Evolutionary conservation across 2,888 invertebrate genomes (phyloP), one percentile per base, ranked within the genome.

Genomic region (Nymphalis urticae): DNA sequence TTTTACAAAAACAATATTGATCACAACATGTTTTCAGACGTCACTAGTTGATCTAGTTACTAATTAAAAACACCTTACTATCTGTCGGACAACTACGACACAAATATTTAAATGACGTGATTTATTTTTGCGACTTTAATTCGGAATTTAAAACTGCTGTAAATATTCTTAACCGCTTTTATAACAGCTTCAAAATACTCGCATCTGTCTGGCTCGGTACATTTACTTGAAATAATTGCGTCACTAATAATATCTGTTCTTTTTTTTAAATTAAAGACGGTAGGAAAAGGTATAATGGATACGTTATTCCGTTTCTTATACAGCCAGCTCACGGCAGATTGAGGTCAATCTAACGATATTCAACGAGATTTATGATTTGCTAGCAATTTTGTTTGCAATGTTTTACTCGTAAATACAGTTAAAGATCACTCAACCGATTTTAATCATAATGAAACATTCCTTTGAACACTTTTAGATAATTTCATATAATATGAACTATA

Each of bases 391-490:
- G 27, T 32, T 32, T 32, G 54, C 54, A 17, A 56, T 56, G n/a
- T 32, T 32, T 56, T 17, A 56, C 54, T 27, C 32, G 54, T 56
- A 56, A 56, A 56, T 56, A 56, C 54, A 32, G 54, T 56, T 24
- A n/a, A 13, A 56, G 54, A 56, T 56, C 54, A 56, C 54, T 56
- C 54, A 56, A 56, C 32, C 54, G 54, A 56, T 56, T 17, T 56
- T 56, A 56, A 42, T 42, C 42, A 42, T 42, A 42, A 56, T 56
- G 32, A 32, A 56, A 56, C 54, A 56, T 56, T 32, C 54, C 54
- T 56, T 56, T 56, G 32, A 56, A 56, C 32, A 19, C 51, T 32
- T n/a, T 56, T 17, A 32, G n/a, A 27, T n/a, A 27, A n/a, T 32
- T 56, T 27, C 13, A 42, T 13, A 42, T 32, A 24, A 56, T 56